A percentile compares a stretch with the other conserved stretches of the same genome.
These are phyloP conservation scores for Megathymus violae DNA, from an alignment of 1,140 invertebrate species.

Conservation along the genomic window DNA sequence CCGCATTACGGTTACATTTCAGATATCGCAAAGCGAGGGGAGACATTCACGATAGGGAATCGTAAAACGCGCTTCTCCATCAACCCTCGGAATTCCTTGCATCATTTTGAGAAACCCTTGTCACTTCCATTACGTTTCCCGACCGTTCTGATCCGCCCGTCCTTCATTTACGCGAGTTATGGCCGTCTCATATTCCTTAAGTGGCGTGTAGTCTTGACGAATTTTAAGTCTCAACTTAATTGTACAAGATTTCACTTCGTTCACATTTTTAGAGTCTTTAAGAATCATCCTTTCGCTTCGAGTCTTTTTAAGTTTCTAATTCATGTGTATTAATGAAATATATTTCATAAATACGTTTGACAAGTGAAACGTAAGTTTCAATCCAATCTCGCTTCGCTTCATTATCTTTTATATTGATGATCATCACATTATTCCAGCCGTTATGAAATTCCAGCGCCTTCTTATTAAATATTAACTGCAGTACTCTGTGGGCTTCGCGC, in stretches of 20 bases:
- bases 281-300: neutral
- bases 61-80: conserved; percentile 65
- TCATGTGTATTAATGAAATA: neutral
- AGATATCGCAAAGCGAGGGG: conserved; percentile 43
- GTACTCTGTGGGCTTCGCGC: too few relatives aligned
- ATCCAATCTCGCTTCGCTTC: too few relatives aligned
- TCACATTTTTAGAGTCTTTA: conserved; percentile 11
- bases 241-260: conserved; percentile 41
- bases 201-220: conserved; percentile 55
- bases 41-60: conserved; percentile 59
- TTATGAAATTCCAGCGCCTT: too few relatives aligned
- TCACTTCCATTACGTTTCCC: conserved; percentile 75
- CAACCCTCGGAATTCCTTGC: conserved; percentile 68
- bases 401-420: too few relatives aligned
- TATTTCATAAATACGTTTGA: too few relatives aligned
- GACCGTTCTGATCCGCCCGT: conserved; percentile 60
- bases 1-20: conserved; percentile 30
- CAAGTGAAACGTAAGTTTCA: too few relatives aligned
- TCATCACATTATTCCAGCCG: too few relatives aligned
- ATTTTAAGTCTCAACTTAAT: conserved; percentile 54
- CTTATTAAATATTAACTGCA: too few relatives aligned
- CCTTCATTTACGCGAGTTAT: conserved; percentile 75
- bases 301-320: neutral
- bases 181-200: conserved; percentile 69
- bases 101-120: conserved; percentile 79